A percentile compares a stretch with the other conserved stretches of the same genome.
phyloP scores from a whole-genome alignment of 1,140 invertebrate species.

The Oryzaephilus surinamensis region DNA sequence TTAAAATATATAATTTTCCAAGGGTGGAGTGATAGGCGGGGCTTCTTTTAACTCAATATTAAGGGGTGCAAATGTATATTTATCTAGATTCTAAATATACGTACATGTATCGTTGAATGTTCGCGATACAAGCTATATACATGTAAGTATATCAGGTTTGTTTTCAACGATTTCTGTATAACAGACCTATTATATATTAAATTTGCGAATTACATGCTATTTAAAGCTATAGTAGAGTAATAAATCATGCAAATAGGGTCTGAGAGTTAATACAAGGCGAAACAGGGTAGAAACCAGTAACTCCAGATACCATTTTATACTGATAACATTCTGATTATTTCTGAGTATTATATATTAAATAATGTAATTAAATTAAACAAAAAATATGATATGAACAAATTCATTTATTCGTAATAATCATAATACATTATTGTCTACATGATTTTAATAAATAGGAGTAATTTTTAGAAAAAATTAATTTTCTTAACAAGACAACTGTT shows the following conservation, averaged over 20 bases:
- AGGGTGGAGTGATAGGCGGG: conserved; percentile 22
- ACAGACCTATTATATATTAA: conserved; percentile 33
- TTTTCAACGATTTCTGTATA: conserved; percentile 30
- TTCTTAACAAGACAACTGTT: conserved; percentile 10
- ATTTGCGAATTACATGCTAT: conserved; percentile 36
- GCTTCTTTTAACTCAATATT: conserved; percentile 15
- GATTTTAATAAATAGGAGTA: no score
- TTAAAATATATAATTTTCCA: conserved; percentile 15
- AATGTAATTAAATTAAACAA: no score
- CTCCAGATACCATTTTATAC: no score
- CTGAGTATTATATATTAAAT: no score
- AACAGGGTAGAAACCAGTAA: conserved; percentile 10
- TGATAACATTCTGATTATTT: no score
- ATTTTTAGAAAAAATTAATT: no score
- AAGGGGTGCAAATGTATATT: conserved; percentile 22
- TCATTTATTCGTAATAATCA: no score
- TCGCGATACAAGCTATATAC: conserved; percentile 19
- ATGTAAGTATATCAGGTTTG: no score
- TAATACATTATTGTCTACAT: no score
- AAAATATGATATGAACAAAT: no score
- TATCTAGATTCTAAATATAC: no score
- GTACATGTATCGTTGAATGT: conserved; percentile 20
- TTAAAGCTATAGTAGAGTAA: conserved; percentile 32
- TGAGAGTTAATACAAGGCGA: conserved; percentile 33
- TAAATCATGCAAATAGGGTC: conserved; percentile 35